Evolutionary conservation across 2,797 vertebrate genomes (phyloP).

Genomic region (Epinephelus coioides): DNA sequence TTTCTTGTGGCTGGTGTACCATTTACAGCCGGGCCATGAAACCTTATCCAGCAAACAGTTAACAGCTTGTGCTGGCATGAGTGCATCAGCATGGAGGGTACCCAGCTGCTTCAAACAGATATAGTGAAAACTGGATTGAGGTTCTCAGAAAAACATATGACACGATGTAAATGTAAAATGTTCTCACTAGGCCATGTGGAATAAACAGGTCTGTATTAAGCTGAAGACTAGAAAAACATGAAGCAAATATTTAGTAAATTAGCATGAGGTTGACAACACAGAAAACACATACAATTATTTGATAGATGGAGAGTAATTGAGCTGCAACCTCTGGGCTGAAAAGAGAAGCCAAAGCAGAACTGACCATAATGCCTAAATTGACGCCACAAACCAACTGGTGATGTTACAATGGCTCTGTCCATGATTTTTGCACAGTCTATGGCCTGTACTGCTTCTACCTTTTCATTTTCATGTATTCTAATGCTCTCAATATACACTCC

Average conservation of each 20-base stretch:
- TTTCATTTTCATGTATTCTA: too few relatives aligned
- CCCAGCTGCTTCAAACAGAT: neutral
- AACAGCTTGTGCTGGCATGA: neutral
- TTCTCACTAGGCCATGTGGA: neutral
- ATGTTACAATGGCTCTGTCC: too few relatives aligned
- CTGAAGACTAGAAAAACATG: neutral
- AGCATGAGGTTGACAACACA: neutral
- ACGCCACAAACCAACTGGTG: too few relatives aligned
- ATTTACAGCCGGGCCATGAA: neutral
- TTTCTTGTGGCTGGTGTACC: neutral
- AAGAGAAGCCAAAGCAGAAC: too few relatives aligned
- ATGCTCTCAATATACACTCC: too few relatives aligned
- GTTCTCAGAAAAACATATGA: neutral
- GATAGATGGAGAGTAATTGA: neutral
- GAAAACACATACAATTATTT: neutral
- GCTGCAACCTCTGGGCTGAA: too few relatives aligned
- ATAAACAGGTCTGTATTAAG: neutral
- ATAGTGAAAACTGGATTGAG: neutral
- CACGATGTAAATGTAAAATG: neutral
- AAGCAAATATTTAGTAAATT: neutral
- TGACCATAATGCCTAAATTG: too few relatives aligned
- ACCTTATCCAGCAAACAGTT: neutral
- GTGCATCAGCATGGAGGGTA: conserved; percentile 1
- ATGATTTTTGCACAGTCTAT: too few relatives aligned
- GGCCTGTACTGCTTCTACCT: too few relatives aligned